A percentile compares a stretch with the other conserved stretches of the same genome.
phyloP scores from a whole-genome alignment of 1,140 invertebrate species.

The Goniozus legneri region DNA sequence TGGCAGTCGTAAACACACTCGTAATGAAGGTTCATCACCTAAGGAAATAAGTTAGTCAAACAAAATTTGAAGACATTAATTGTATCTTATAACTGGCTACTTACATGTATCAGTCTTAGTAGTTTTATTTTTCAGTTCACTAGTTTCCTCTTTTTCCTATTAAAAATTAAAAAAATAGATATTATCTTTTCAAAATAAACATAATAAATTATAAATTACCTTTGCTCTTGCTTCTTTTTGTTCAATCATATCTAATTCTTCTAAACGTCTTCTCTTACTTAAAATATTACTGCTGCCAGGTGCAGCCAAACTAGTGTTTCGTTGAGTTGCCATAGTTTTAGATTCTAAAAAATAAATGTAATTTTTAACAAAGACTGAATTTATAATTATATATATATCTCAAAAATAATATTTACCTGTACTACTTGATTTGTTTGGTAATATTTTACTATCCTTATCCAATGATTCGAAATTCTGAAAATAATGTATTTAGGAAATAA shows the following conservation, averaged over 20 bases:
- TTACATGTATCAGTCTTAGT: slow-evolving; percentile 23
- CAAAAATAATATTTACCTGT: slow-evolving; percentile 5
- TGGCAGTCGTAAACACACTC: slow-evolving; percentile 47
- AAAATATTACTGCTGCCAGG: slow-evolving; percentile 28
- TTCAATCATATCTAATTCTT: slow-evolving; percentile 33
- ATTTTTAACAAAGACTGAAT: no score
- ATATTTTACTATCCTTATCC: slow-evolving; percentile 32
- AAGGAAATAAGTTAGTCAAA: slow-evolving; percentile 8
- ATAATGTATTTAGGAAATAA: background rate
- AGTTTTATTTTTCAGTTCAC: slow-evolving; percentile 10
- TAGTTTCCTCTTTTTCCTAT: slow-evolving; percentile 13
- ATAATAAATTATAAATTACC: slow-evolving; percentile 6
- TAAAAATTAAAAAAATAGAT: slow-evolving; percentile 2
- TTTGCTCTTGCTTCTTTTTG: slow-evolving; percentile 22
- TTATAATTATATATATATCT: background rate
- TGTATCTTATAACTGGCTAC: background rate
- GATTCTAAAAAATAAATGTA: no score
- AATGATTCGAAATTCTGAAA: slow-evolving; percentile 23
- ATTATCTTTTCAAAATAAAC: slow-evolving; percentile 1
- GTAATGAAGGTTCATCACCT: slow-evolving; percentile 36
- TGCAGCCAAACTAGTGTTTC: background rate
- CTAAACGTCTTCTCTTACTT: slow-evolving; percentile 43
- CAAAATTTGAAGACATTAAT: background rate
- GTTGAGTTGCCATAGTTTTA: background rate
- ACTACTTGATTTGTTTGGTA: slow-evolving; percentile 23